phyloP scores from a whole-genome alignment of 2,888 invertebrate genomes.

The Lycocerus yunnanus region DNA sequence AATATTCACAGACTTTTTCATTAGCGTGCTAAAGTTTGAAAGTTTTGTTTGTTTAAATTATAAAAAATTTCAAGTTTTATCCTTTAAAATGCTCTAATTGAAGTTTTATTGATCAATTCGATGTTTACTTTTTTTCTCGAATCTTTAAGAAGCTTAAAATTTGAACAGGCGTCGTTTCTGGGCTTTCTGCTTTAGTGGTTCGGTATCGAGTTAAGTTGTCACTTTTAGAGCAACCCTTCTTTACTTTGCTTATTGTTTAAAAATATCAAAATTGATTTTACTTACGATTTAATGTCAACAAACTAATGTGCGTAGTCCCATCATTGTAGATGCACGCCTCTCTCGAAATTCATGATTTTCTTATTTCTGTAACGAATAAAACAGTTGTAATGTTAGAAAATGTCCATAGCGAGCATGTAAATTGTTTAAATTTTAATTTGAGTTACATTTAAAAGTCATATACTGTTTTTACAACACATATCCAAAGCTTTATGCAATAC shows the following conservation, averaged over 20 bases:
- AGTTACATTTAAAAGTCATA: too few species aligned
- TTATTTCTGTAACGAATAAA: background rate
- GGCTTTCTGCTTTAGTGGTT: background rate
- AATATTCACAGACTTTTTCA: background rate
- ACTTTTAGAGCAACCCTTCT: background rate
- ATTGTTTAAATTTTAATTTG: too few species aligned
- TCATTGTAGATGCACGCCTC: constrained; percentile 39
- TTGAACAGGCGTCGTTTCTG: background rate
- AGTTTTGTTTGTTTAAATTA: background rate
- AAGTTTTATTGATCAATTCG: background rate
- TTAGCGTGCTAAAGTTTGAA: background rate
- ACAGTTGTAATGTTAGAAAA: too few species aligned
- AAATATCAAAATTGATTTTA: constrained; percentile 21
- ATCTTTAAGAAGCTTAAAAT: background rate
- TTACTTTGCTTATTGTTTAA: background rate
- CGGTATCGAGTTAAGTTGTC: background rate
- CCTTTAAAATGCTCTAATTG: background rate
- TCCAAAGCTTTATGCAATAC: too few species aligned
- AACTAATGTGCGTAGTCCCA: constrained; percentile 45
- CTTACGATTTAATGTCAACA: constrained; percentile 51
- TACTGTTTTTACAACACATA: too few species aligned
- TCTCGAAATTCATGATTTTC: constrained; percentile 31
- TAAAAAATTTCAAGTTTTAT: background rate
- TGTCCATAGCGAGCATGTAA: too few species aligned
- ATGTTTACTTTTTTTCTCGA: background rate